A percentile compares a stretch with the other conserved stretches of the same genome.
These are phyloP conservation scores for Napeogenes inachia DNA, from an alignment of 2,888 invertebrate genomes.

Conservation along the genomic window DNA sequence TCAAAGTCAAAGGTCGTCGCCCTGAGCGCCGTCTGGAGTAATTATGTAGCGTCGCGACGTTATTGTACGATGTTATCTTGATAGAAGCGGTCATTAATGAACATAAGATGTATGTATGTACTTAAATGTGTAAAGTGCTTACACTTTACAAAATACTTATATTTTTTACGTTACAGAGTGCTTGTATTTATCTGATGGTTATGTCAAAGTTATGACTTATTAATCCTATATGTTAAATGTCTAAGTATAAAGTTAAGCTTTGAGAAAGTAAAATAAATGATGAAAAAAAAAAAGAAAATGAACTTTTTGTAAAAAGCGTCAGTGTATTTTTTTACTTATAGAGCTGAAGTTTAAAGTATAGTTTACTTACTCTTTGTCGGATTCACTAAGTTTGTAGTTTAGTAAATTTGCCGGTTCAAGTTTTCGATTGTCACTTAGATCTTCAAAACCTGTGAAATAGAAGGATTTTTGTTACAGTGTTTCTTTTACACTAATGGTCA, in stretches of 20 bases:
- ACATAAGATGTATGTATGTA: no score
- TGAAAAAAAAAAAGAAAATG: not conserved
- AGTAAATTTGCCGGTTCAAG: conserved; percentile 40
- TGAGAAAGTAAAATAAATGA: conserved; percentile 4
- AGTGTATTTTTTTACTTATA: conserved; percentile 17
- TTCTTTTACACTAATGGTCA: not conserved
- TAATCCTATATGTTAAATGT: no score
- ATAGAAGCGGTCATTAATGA: not conserved
- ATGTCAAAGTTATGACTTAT: no score
- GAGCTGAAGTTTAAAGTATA: conserved; percentile 21
- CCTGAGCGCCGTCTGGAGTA: conserved; percentile 57
- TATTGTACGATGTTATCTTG: conserved; percentile 24
- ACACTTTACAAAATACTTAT: no score
- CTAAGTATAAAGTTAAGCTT: no score
- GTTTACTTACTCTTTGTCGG: conserved; percentile 48
- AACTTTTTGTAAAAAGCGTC: no score
- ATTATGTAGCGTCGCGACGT: conserved; percentile 66
- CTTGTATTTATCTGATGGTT: no score
- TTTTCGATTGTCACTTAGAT: conserved; percentile 33
- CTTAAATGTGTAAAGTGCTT: no score
- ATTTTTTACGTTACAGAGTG: no score
- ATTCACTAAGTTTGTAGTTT: conserved; percentile 42
- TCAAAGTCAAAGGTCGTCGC: conserved; percentile 73
- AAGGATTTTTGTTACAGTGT: conserved; percentile 21
- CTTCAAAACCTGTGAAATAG: conserved; percentile 41